These are phyloP conservation scores for Megaceryle maxima DNA, from an alignment of 2,113 vertebrate genomes.

Conservation along the genomic window DNA sequence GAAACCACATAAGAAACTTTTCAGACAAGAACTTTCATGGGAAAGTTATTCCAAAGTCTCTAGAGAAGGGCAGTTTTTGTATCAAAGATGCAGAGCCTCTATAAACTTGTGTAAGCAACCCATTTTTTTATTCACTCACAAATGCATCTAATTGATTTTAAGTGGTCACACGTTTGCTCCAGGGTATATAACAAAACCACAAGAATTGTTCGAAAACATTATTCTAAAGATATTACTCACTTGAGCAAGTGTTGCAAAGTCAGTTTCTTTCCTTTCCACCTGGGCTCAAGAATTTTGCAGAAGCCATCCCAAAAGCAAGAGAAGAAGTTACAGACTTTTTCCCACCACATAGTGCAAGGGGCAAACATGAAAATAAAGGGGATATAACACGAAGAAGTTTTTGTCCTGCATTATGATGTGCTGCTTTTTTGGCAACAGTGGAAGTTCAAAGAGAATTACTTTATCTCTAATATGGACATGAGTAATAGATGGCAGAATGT, in stretches of 20 bases:
- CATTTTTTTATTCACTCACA: not conserved
- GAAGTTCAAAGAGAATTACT: conserved; percentile 59
- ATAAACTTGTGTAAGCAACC: not conserved
- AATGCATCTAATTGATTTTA: not conserved
- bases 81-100: not conserved
- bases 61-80: not conserved
- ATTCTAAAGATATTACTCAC: not conserved
- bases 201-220: not conserved
- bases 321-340: not conserved
- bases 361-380: conserved; percentile 20
- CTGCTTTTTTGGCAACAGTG: conserved; percentile 40
- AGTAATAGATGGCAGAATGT: conserved; percentile 66
- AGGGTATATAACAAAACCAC: not conserved
- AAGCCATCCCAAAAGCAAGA: not conserved
- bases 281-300: not conserved
- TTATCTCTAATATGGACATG: conserved; percentile 63
- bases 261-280: not conserved
- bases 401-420: conserved; percentile 38
- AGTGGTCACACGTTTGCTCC: not conserved
- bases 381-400: not conserved
- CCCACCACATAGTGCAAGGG: not conserved
- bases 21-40: not conserved
- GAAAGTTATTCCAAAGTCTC: not conserved
- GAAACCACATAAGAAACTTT: not conserved
- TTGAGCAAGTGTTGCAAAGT: not conserved